Base-by-base conservation (phyloP, 2,888 invertebrate genomes). In the Megalurothrips usitatus region DNA sequence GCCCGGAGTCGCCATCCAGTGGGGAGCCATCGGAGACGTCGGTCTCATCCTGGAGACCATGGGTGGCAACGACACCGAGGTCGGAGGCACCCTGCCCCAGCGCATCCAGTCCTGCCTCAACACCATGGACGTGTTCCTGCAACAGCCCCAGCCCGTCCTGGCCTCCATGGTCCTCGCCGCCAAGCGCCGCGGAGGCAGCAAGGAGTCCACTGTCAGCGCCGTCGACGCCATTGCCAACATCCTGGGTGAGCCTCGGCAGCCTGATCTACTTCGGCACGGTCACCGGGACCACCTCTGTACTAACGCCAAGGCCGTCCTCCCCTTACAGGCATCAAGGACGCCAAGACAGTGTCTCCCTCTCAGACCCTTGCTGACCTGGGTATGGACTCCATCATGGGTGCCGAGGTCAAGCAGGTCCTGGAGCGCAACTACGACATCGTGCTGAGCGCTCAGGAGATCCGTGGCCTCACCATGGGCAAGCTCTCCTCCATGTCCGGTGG, bases 21-120 rank as follows among this genome's bases (percentile, higher is more conserved):
- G 99, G 99, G 99, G 99, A 84, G 99, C 98, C 82, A 95, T 99
- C 85, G 99, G 98, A 82, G 99, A 99, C 87, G 98, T 98, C 78
- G 99, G 99, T 81, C 91, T 99, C 81, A 92, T 99, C 82, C 88
- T 95, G 85, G 96, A 97, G 85, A 94, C 93, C 79, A 94, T 97
- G 92, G 94, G 96, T 79, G 95, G 96, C 79, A 97, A 97, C 87
- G 95, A 96, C 80, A 93, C 94, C 0, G 96, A 96, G 84, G 94
- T 99, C 84, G 97, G 97, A 82, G 99, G 99, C 83, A 99, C 99
- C 11, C 87, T 98, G 84, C 99, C 99, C 19, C 99, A 99, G 88
- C 92, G 97, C 84, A 96, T 99, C 90, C 88, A 92, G n/a, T 98
- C 97, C 47, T 99, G 99, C 87, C 89, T 99, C 85, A 89, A 92